These are phyloP conservation scores for Himalopsyche phryganea DNA, from an alignment of 1,140 invertebrate genomes.

Conservation along the genomic window DNA sequence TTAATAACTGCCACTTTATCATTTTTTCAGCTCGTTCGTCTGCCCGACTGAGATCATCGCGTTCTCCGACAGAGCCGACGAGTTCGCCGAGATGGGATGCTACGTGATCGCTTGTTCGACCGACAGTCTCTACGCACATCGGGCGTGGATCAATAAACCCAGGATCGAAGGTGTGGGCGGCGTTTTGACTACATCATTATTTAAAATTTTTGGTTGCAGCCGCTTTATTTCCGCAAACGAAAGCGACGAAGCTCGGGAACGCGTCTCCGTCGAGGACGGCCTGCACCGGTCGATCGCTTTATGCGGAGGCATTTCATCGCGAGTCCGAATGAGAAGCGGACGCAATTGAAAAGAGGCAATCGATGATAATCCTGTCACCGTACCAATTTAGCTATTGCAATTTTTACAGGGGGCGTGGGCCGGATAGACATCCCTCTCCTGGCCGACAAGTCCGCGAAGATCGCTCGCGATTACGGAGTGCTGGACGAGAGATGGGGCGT, in stretches of 20 bases:
- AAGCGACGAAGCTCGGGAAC: too few relatives aligned
- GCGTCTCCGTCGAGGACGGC: too few relatives aligned
- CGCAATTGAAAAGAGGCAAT: too few relatives aligned
- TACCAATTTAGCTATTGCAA: neutral
- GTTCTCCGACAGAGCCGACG: constrained; percentile 79
- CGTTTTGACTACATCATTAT: too few relatives aligned
- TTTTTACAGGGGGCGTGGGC: constrained; percentile 71
- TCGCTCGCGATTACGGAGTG: constrained; percentile 88
- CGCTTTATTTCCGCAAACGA: too few relatives aligned
- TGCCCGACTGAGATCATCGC: constrained; percentile 97
- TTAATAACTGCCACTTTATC: too few relatives aligned
- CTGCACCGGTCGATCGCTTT: too few relatives aligned
- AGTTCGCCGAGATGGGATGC: constrained; percentile 82
- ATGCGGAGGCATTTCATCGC: too few relatives aligned
- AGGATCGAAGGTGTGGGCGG: constrained; percentile 75
- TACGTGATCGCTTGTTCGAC: constrained; percentile 84
- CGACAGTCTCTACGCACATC: constrained; percentile 87
- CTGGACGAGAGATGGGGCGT: constrained; percentile 90
- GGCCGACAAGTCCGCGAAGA: constrained; percentile 86
- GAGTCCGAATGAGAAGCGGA: too few relatives aligned
- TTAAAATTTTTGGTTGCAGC: too few relatives aligned
- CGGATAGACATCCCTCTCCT: constrained; percentile 94
- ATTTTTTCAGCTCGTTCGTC: constrained; percentile 75
- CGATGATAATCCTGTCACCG: too few relatives aligned
- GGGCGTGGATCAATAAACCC: constrained; percentile 93